Base-by-base conservation (phyloP, 2,113 vertebrate genomes). In the Holacanthus passer region DNA sequence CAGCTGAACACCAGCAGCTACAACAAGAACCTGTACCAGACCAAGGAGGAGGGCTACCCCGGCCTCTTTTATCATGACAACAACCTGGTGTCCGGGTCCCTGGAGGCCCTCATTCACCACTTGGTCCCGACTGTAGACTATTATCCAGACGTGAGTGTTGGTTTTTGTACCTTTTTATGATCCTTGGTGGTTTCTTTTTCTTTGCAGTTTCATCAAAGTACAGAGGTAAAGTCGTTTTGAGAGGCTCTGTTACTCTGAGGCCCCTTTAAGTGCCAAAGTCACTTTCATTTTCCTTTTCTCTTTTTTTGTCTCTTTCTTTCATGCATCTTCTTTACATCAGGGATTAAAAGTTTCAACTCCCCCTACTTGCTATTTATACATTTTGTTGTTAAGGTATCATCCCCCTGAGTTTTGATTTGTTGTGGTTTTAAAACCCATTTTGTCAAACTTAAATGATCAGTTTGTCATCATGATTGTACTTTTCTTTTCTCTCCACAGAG, bases 81-180 rank as follows among this genome's bases (percentile, higher is more conserved):
- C 95, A 96, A 95, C 90, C 95, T 99, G 77, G 95, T 96, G 22
- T 98, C 98, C 0, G 97, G 98, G 2, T 98, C 98, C 65, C 94
- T 98, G 94, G 98, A 99, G 94, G 97, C 97, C 59, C 96, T 99
- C 81, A 96, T 99, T 82, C 96, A 96, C 77, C 97, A 98, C 92
- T 89, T 99, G 82, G 96, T 99, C 64, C 97, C 98, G 9, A 97
- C 88, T 0, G 92, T 96, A 20, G 96, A 98, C 82, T 98, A 99
- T 88, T 98, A 97, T 73, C 98, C 98, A 1, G 98, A 99, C 66
- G 98, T 99, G 94, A 96, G 97, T 96, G 43, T 82, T 20, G 0
- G 2, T 19, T 32, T 37, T 27, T 17, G 27, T 29, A 22, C 1
- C 14, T 48, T 43, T 22, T 56, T 83, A 22, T n/a, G 6, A 19